These are phyloP conservation scores for Drosophila kambysellisi DNA, from an alignment of 2,888 invertebrate species.

Conservation along the genomic window DNA sequence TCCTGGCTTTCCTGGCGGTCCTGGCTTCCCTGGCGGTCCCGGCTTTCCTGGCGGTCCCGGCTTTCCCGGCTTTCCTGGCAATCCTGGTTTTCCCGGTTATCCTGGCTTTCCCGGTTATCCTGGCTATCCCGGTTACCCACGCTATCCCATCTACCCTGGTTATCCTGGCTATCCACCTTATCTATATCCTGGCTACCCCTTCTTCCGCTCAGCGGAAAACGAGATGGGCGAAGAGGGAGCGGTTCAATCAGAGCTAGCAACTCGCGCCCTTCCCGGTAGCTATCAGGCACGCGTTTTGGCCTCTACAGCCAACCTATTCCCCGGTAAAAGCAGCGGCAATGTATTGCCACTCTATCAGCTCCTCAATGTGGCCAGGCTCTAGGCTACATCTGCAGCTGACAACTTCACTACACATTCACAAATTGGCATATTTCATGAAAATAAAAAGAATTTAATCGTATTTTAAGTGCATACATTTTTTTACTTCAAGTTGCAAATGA, in stretches of 20 bases:
- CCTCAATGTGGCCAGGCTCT: slow-evolving; percentile 58
- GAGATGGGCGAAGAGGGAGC: slow-evolving; percentile 35
- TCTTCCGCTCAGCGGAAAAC: slow-evolving; percentile 45
- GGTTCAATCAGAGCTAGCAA: slow-evolving; percentile 18
- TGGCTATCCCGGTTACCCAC: slow-evolving; percentile 35
- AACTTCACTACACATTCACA: not conserved
- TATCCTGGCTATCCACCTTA: slow-evolving; percentile 36
- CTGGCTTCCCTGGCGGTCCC: slow-evolving; percentile 31
- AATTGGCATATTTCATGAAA: not conserved
- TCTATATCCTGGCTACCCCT: slow-evolving; percentile 52
- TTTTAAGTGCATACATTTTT: not conserved
- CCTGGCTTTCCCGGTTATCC: slow-evolving; percentile 41
- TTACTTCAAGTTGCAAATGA: not conserved
- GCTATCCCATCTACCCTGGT: slow-evolving; percentile 28
- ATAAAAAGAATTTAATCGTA: slow-evolving; percentile 5
- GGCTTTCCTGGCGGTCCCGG: slow-evolving; percentile 4
- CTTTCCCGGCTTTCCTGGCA: not conserved
- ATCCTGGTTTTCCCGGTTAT: slow-evolving; percentile 21
- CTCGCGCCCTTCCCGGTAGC: slow-evolving; percentile 45
- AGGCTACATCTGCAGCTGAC: not conserved
- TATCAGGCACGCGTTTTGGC: slow-evolving; percentile 59
- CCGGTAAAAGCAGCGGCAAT: slow-evolving; percentile 44
- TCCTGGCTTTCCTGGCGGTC: slow-evolving; percentile 9
- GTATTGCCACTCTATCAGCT: slow-evolving; percentile 61
- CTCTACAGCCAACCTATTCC: slow-evolving; percentile 35